Evolutionary conservation across 2,888 invertebrate species (phyloP), one percentile per base, ranked within the genome.

Genomic region (Erebia palarica): DNA sequence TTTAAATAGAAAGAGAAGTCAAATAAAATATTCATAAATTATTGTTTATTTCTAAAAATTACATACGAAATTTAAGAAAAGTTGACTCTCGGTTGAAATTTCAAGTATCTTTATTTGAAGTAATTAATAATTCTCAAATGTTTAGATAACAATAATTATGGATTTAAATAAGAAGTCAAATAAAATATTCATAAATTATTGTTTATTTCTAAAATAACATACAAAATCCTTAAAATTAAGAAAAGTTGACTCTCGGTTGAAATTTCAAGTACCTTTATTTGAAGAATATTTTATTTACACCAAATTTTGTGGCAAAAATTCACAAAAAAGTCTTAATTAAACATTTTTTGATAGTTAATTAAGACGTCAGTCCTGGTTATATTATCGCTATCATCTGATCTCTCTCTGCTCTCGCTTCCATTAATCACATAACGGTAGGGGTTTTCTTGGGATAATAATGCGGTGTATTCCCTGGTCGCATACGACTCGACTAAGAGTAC

Each of bases 181-280:
- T 77, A 75, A 76, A 74, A 73, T 66, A 64, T 53, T 74, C 72
- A 75, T 75, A 73, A 64, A 66, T 80, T 75, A 76, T 74, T 78
- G 84, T 87, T 86, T 87, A 83, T 86, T 82, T 82, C 85, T 85
- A 83, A 85, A 75, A 80, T 85, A 84, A 85, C 80, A 85, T 85
- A 85, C 72, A 86, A 63, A 88, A 84, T 81, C 78, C 82, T 85
- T 73, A 71, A 64, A 59, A 53, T n/a, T 69, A 67, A 59, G 36
- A 65, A 21, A 16, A 55, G 16, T 65, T 14, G 21, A 42, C 53
- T 42, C 27, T 18, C 3, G 1, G 18, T 49, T 3, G 5, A 14
- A 63, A 61, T 11, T 61, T 47, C 1, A 27, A 27, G 36, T 36
- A 27, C 4, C 27, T 27, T 27, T 27, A 53, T 53, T n/a, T 53